Evolutionary conservation across 1,140 invertebrate species (phyloP).

Genomic region (Drosophila sechellia): DNA sequence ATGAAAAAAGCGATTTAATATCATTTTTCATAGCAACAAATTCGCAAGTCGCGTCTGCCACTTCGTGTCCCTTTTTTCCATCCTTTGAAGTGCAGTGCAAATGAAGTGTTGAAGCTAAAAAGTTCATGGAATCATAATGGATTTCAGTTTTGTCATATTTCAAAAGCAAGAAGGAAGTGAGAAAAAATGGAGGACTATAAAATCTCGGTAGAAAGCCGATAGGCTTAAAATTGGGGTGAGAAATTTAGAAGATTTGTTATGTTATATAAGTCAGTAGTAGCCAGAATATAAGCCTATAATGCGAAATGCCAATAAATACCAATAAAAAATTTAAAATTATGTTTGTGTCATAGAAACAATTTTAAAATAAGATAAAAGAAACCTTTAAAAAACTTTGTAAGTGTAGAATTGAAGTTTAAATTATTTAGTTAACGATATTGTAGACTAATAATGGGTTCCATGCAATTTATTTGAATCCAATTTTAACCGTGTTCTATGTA

Average conservation of each 20-base stretch:
- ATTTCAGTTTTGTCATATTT: slow-evolving; percentile 38
- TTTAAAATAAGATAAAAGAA: too few species aligned
- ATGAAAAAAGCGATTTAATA: slow-evolving; percentile 67
- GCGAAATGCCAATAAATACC: too few species aligned
- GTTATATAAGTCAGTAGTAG: too few species aligned
- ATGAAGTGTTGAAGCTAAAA: slow-evolving; percentile 29
- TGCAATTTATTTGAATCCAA: too few species aligned
- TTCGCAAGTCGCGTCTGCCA: slow-evolving; percentile 18
- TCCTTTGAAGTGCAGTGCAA: slow-evolving; percentile 26
- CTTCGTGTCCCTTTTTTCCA: slow-evolving; percentile 2
- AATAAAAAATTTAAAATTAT: too few species aligned
- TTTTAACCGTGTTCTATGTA: too few species aligned
- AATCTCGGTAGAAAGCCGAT: slow-evolving; percentile 7
- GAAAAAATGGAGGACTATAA: background rate
- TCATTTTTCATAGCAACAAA: slow-evolving; percentile 61
- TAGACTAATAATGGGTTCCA: too few species aligned
- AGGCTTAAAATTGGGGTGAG: background rate
- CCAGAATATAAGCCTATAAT: too few species aligned
- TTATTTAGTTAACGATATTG: too few species aligned
- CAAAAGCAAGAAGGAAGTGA: background rate
- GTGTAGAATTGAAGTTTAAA: too few species aligned
- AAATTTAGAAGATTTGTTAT: background rate
- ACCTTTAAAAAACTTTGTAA: too few species aligned
- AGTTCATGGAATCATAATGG: slow-evolving; percentile 18
- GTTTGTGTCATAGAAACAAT: too few species aligned